Evolutionary conservation across 2,113 vertebrate species (phyloP), one percentile per base, ranked within the genome.

Genomic region (Pelmatolapia mariae): DNA sequence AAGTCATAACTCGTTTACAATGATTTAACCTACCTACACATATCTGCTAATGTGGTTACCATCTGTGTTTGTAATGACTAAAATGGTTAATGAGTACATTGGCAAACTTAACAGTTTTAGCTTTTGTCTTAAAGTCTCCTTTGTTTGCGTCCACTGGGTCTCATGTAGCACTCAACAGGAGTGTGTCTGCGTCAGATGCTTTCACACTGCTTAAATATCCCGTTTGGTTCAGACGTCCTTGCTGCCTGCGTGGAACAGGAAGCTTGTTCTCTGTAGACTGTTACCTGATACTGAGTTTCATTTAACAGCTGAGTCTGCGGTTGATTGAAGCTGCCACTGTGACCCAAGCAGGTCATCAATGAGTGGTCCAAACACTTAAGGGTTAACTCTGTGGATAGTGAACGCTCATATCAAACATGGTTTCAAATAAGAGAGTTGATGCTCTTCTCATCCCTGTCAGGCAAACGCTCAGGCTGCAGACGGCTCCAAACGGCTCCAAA

Each of bases 351-450:
- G 63, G 33, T 40, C 33, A 15, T 68, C 33, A 68, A n/a, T 40
- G 36, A 68, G 36, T 0, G 36, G 12, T 0, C 36, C 63, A 68
- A 40, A 68, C 36, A 15, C 7, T 3, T 24, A 24, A 68, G 0
- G 33, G 33, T 38, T 8, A 66, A 40, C 11, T 15, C 11, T 40
- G 63, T 68, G 33, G 19, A 5, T 0, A 22, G 33, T 40, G 63
- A 5, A 0, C 9, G 10, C 6, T 66, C 61, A 1, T 68, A 22
- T 68, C 36, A 68, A 40, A 68, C 43, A 15, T 53, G 52, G 52
- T 53, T 53, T 53, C 50, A 52, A 9, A 52, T 52, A n/a, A n/a
- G 9, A 9, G 8, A 10, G 52, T 53, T 52, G 8, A n/a, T 10
- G 3, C 4, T 4, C 18, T 10, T 3, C 45, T 53, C 10, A 11